Evolutionary conservation across 2,888 invertebrate species (phyloP), one percentile per base, ranked within the genome.

Genomic region (Ornithoptera alexandrae): DNA sequence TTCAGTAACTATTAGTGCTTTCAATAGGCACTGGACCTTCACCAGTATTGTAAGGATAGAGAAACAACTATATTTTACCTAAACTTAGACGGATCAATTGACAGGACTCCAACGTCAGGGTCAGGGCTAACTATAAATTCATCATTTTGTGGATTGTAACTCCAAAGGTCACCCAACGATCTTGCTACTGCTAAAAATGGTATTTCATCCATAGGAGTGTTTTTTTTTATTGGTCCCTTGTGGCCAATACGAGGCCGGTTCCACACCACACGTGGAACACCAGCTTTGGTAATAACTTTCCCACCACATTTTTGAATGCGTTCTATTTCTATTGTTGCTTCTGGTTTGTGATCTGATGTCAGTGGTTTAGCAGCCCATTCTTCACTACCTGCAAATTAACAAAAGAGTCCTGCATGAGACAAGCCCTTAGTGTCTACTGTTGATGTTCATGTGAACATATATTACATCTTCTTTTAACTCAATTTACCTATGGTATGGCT

Each of bases 51-150:
- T 15, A 46, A 46, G 15, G 4, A 12, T 42, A 42, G 1, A 42
- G 10, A 42, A 56, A 56, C n/a, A 10, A 20, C 7, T 22, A 39
- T 36, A 22, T 75, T 80, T 81, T 78, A 94, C 94, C 94, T 88
- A 83, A 95, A 95, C 74, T 94, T 94, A 65, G 94, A 93, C 18
- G 97, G 94, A 86, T 98, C 96, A 76, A 98, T 96, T 73, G 95
- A 94, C 72, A 97, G 92, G 2, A 98, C 98, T 71, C 95, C 95
- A 17, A 98, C 97, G 92, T 99, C 99, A 0, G 99, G 99, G 86
- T 98, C 98, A 0, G 99, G 99, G 46, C 98, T 98, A n/a, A 99
- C 99, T 22, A 98, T 96, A 89, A 98, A 99, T 85, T 97, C 96
- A 85, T 98, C 96, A 77, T 96, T 95, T 71, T 95, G 95, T 2